Evolutionary conservation across 2,797 vertebrate species (phyloP), one percentile per base, ranked within the genome.

Genomic region (Rhabdomys pumilio): DNA sequence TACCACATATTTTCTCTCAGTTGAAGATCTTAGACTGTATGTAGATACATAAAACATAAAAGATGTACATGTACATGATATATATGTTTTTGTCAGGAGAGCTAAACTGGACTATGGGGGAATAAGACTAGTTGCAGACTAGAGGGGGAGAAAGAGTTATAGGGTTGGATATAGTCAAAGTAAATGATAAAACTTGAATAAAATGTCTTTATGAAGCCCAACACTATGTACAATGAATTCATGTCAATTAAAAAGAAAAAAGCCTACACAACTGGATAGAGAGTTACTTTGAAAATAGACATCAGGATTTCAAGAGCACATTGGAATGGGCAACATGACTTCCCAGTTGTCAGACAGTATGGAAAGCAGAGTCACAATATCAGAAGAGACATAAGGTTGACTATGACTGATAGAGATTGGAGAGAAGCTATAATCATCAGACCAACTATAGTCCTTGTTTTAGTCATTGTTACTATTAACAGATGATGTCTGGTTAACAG

Each of bases 211-310:
- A 84, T 63, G 26, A 31, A n/a, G 29, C 41, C 44, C 6, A 85
- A 44, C 6, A 65, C 31, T 67, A 85, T 34, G 41, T 44, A 44
- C 14, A 44, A 47, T 47, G 15, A 65, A 34, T 84, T 1, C 29
- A 47, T 22, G 6, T 31, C 44, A 65, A 67, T 85, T 85, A 85
- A 67, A 85, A 85, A 50, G 57, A 83, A 83, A 63, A 29, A 85
- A 85, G 47, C 19, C 44, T 85, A 26, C 12, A 86, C 3, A 5
- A 55, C 72, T 87, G 75, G 20, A 77, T 80, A 80, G 22, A 93
- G 69, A 95, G 80, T 85, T 29, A 80, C 85, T 80, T 87, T 89
- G 69, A 93, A 90, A 95, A 83, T 53, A 83, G 76, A 93, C 94
- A 89, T 67, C 55, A 72, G 87, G 53, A 86, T 93, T 90, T 97